phyloP scores from a whole-genome alignment of 2,797 vertebrate genomes.

The Diceros bicornis region DNA sequence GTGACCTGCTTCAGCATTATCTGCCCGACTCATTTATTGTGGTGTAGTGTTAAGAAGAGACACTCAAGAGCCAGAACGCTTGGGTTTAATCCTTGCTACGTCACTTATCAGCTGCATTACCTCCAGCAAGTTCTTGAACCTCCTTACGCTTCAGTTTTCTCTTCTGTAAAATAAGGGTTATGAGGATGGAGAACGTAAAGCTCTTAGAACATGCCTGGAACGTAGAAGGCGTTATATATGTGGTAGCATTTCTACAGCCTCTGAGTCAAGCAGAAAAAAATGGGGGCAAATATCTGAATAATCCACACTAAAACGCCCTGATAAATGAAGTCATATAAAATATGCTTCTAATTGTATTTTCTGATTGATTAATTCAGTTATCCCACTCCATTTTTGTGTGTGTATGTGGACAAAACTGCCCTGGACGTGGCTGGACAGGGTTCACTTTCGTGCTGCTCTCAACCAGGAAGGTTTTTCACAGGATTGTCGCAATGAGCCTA shows the following conservation, averaged over 20 bases:
- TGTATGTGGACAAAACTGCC: background rate
- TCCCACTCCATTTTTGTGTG: background rate
- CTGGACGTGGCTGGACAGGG: background rate
- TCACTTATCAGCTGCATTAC: background rate
- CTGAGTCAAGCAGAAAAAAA: background rate
- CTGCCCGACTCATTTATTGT: background rate
- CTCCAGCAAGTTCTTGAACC: background rate
- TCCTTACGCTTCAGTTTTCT: slow-evolving; percentile 1
- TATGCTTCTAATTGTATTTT: background rate
- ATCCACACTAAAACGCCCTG: background rate
- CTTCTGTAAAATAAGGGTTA: background rate
- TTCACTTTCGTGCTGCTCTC: background rate
- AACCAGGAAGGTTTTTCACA: background rate
- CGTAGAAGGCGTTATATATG: background rate
- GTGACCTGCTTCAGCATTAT: background rate
- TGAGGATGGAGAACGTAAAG: background rate
- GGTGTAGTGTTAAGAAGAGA: background rate
- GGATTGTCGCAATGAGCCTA: background rate
- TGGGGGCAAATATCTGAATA: slow-evolving; percentile 1
- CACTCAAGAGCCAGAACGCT: background rate
- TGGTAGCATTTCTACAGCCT: slow-evolving; percentile 27
- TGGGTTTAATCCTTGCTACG: background rate
- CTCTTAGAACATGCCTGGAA: background rate
- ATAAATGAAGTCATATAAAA: slow-evolving; percentile 37
- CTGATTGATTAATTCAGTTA: background rate